Evolutionary conservation across 2,797 vertebrate species (phyloP).

Genomic region (Danionella dracula): DNA sequence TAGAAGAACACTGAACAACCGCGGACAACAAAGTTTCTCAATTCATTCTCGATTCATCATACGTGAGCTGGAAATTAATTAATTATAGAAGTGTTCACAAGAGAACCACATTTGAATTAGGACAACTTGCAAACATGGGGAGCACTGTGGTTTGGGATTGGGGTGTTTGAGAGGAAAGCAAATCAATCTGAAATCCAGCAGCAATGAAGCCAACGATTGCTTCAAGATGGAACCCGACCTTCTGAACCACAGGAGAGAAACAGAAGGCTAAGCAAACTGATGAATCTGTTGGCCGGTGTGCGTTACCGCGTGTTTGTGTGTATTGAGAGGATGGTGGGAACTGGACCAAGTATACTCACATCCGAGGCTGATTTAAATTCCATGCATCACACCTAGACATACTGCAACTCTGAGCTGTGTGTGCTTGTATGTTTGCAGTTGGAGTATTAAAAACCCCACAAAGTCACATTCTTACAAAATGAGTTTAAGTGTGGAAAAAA

Average conservation of each 20-base stretch:
- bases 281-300: constrained; percentile 52
- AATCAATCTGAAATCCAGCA: constrained; percentile 43
- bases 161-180: constrained; percentile 19
- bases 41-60: no score
- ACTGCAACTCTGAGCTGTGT: constrained; percentile 19
- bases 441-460: constrained; percentile 26
- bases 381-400: constrained; percentile 35
- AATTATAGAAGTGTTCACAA: no score
- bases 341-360: constrained; percentile 46
- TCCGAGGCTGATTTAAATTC: constrained; percentile 48
- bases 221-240: constrained; percentile 52
- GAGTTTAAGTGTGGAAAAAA: neutral
- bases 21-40: no score
- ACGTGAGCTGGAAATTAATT: no score
- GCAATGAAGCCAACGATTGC: constrained; percentile 47
- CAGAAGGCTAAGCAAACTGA: constrained; percentile 52
- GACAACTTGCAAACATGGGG: constrained; percentile 28
- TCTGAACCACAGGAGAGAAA: constrained; percentile 62
- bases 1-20: no score
- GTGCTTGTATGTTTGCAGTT: constrained; percentile 8
- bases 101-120: no score
- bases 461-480: no score
- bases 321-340: constrained; percentile 46
- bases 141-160: constrained; percentile 33
- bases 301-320: no score